A percentile compares a stretch with the other conserved stretches of the same genome.
These are phyloP conservation scores for Archivesica marissinica DNA, from an alignment of 1,140 invertebrate genomes.

Conservation along the genomic window DNA sequence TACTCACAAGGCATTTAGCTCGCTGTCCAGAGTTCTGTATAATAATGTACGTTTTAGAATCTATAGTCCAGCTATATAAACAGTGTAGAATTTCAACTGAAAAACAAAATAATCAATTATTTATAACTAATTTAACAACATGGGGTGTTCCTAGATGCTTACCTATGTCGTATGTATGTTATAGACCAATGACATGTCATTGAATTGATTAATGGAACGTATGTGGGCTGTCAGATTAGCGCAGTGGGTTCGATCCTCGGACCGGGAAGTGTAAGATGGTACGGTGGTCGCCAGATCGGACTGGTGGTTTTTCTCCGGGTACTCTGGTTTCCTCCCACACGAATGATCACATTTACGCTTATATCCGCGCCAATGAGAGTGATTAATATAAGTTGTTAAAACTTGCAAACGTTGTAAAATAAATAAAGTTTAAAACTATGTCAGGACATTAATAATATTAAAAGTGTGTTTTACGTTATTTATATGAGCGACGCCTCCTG, in stretches of 20 bases:
- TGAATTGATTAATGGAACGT: neutral
- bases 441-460: neutral
- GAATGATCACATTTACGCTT: too few relatives aligned
- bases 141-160: neutral
- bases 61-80: conserved; percentile 58
- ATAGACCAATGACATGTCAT: neutral
- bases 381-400: too few relatives aligned
- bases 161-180: neutral
- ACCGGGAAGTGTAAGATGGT: too few relatives aligned
- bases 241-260: too few relatives aligned
- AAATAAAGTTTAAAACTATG: too few relatives aligned
- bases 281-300: too few relatives aligned
- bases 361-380: too few relatives aligned
- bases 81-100: conserved; percentile 64
- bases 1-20: conserved; percentile 58
- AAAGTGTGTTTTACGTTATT: neutral
- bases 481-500: too few relatives aligned
- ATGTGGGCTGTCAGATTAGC: neutral
- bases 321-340: too few relatives aligned
- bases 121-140: neutral
- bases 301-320: too few relatives aligned
- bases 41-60: conserved; percentile 55
- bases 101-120: neutral
- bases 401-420: too few relatives aligned
- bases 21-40: conserved; percentile 40